Conservation (phyloP, 1,140 invertebrate species). For the Cephus cinctus region DNA sequence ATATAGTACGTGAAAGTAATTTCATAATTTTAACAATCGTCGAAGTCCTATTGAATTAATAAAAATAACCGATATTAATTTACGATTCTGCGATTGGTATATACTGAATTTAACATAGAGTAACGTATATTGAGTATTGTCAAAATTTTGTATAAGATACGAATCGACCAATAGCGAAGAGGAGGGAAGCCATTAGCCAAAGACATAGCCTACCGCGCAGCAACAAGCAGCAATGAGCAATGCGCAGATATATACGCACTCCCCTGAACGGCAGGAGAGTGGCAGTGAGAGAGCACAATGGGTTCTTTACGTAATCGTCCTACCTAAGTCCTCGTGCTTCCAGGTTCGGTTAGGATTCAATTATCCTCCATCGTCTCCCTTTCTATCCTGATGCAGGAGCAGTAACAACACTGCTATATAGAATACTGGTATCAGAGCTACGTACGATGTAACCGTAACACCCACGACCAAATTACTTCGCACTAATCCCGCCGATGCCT, state of each 20-base stretch:
- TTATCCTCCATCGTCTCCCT: conserved; percentile 23
- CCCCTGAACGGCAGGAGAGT: not conserved
- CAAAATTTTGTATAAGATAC: too few relatives aligned
- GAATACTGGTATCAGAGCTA: conserved; percentile 4
- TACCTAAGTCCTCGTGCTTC: conserved; percentile 30
- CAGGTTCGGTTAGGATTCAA: conserved; percentile 30
- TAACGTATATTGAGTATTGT: too few relatives aligned
- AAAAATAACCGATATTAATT: too few relatives aligned
- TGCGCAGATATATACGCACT: conserved; percentile 7
- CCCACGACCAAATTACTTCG: conserved; percentile 5
- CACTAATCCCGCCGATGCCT: not conserved
- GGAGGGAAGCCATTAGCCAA: too few relatives aligned
- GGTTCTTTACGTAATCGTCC: conserved; percentile 35
- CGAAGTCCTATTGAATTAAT: too few relatives aligned
- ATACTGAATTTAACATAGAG: too few relatives aligned
- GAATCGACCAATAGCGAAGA: too few relatives aligned
- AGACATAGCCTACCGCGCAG: conserved; percentile 10
- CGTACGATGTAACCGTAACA: conserved; percentile 9
- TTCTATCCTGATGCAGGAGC: conserved; percentile 12
- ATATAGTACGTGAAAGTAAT: too few relatives aligned
- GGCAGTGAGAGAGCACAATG: conserved; percentile 23
- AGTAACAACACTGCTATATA: too few relatives aligned
- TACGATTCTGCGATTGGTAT: too few relatives aligned
- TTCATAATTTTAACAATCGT: too few relatives aligned
- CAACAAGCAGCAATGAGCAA: not conserved